Percentiles rank a stretch among this genome's conserved stretches.
Conservation (phyloP, 2,888 invertebrate genomes). For the Scaptomyza polygonia region DNA sequence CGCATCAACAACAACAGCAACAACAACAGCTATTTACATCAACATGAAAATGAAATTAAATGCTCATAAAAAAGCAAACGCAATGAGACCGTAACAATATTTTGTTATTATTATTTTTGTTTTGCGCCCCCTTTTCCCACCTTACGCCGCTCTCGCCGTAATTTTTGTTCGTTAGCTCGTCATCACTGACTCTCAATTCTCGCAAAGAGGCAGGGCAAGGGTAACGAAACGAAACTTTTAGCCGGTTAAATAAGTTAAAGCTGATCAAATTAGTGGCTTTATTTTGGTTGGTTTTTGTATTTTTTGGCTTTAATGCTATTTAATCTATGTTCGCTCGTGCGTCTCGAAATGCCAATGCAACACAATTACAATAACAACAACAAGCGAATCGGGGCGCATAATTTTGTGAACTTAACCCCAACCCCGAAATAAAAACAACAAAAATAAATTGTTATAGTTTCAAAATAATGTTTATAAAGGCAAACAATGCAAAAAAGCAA, state of each 20-base stretch:
- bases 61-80: constrained; percentile 62
- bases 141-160: no score
- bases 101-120: no score
- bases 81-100: constrained; percentile 73
- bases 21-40: constrained; percentile 25
- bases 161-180: neutral
- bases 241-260: constrained; percentile 22
- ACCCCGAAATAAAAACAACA: constrained; percentile 33
- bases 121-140: constrained; percentile 10
- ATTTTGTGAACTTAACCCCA: constrained; percentile 59
- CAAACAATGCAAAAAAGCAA: neutral
- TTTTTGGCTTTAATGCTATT: constrained; percentile 3
- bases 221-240: constrained; percentile 26
- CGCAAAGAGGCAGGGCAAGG: neutral
- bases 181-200: constrained; percentile 4
- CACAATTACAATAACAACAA: constrained; percentile 1
- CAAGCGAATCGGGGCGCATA: constrained; percentile 16
- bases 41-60: constrained; percentile 71
- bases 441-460: constrained; percentile 1
- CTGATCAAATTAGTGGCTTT: constrained; percentile 16
- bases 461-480: constrained; percentile 7
- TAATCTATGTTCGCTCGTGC: constrained; percentile 45
- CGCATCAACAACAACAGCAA: constrained; percentile 21
- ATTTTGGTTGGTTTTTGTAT: neutral
- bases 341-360: constrained; percentile 46